These are phyloP conservation scores for Pluvialis apricaria DNA, from an alignment of 2,113 vertebrate species.

Conservation along the genomic window DNA sequence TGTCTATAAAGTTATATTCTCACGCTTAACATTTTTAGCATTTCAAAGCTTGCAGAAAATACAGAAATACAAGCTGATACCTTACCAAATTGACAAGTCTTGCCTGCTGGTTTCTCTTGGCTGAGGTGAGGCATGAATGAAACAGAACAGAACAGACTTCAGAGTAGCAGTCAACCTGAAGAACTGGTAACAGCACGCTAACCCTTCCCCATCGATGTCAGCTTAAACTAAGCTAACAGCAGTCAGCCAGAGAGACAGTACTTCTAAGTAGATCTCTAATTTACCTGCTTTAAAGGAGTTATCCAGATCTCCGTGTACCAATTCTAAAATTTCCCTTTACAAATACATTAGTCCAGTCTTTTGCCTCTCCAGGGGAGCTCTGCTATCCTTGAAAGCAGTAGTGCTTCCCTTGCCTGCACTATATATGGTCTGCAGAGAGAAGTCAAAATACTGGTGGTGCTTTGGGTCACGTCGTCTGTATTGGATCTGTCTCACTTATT, in stretches of 20 bases:
- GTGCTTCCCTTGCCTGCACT: background rate
- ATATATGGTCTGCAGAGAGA: background rate
- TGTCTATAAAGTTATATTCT: background rate
- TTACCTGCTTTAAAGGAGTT: background rate
- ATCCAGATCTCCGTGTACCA: background rate
- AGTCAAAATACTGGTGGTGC: background rate
- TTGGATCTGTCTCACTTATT: background rate
- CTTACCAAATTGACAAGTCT: background rate
- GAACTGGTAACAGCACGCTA: background rate
- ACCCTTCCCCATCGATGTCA: background rate
- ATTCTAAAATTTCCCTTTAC: background rate
- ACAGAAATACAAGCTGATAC: background rate
- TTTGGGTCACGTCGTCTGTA: background rate
- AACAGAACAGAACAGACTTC: background rate
- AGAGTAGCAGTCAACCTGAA: background rate
- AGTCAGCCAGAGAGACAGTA: background rate
- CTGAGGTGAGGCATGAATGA: fast-evolving
- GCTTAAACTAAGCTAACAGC: background rate
- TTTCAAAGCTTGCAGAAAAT: background rate
- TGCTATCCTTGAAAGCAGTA: background rate
- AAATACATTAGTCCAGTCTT: background rate
- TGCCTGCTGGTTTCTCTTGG: background rate
- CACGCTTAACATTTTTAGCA: background rate
- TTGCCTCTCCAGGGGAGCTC: background rate
- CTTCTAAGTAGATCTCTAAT: background rate